A percentile compares a stretch with the other conserved stretches of the same genome.
Evolutionary conservation across 92 coral and sea anemone genomes (phyloP).

Genomic region (Chrysogorgia sp.): DNA sequence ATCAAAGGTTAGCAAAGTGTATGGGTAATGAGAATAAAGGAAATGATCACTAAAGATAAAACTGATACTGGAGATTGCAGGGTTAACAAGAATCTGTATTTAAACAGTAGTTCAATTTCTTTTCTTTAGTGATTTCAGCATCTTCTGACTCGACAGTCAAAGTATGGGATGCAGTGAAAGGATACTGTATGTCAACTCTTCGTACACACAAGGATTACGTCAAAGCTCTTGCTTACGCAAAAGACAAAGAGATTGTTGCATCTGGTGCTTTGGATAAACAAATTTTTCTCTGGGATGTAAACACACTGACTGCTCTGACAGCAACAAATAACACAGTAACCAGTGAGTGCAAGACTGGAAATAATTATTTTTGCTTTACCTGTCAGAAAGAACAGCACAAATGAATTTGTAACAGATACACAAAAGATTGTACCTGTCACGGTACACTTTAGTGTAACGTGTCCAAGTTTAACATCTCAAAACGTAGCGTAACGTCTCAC

Average conservation of each 20-base stretch:
- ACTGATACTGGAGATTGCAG: too few relatives aligned
- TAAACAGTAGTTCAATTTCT: not conserved
- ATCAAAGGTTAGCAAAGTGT: too few relatives aligned
- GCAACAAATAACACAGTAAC: constrained; percentile 98
- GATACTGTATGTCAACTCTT: constrained; percentile 93
- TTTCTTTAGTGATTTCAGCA: constrained; percentile 77
- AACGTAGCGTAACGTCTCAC: too few relatives aligned
- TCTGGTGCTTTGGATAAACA: constrained; percentile 96
- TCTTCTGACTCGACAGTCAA: constrained; percentile 96
- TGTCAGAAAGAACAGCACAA: too few relatives aligned
- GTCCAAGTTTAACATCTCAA: too few relatives aligned
- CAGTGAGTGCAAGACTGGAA: too few relatives aligned
- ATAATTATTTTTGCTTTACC: too few relatives aligned
- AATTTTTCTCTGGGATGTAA: constrained; percentile 96
- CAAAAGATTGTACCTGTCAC: too few relatives aligned
- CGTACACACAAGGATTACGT: constrained; percentile 96
- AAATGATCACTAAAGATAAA: too few relatives aligned
- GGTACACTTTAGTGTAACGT: too few relatives aligned
- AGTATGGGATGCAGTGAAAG: constrained; percentile 87
- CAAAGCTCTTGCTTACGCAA: constrained; percentile 93
- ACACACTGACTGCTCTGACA: constrained; percentile 90
- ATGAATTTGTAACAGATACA: too few relatives aligned
- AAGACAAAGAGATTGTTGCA: constrained; percentile 80
- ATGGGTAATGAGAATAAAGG: too few relatives aligned
- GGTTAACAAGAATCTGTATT: not conserved